Evolutionary conservation across 2,113 vertebrate species (phyloP).

Genomic region (Hymenochirus boettgeri): DNA sequence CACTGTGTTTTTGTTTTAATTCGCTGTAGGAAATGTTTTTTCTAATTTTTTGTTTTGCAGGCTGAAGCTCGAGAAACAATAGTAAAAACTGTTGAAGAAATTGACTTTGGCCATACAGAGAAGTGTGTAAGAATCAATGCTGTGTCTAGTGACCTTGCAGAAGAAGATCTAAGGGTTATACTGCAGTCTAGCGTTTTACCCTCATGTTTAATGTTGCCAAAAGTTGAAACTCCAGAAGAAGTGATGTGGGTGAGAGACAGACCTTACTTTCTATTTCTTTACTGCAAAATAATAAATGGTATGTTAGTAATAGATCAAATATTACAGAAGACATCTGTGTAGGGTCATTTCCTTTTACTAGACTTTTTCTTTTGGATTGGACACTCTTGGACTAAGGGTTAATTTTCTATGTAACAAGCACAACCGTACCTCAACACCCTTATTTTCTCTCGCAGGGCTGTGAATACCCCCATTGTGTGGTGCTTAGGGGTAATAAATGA

Average conservation of each 20-base stretch:
- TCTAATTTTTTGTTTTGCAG: conserved; percentile 57
- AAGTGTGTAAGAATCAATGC: conserved; percentile 93
- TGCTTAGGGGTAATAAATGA: too few relatives aligned
- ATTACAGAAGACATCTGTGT: too few relatives aligned
- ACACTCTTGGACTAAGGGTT: too few relatives aligned
- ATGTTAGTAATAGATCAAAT: not conserved
- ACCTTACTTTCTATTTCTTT: not conserved
- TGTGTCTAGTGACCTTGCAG: conserved; percentile 83
- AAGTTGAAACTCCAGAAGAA: conserved; percentile 82
- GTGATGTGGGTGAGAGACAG: conserved; percentile 82
- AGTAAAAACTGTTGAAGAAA: conserved; percentile 71
- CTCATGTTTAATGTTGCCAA: conserved; percentile 90
- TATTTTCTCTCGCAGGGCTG: too few relatives aligned
- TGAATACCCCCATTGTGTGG: too few relatives aligned
- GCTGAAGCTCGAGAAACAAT: conserved; percentile 79
- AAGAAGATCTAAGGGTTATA: conserved; percentile 78
- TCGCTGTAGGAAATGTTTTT: not conserved
- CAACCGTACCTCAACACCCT: too few relatives aligned
- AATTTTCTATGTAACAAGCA: too few relatives aligned
- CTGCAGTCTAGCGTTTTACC: conserved; percentile 76
- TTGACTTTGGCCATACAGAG: conserved; percentile 79
- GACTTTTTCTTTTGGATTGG: too few relatives aligned
- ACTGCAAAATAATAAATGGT: not conserved
- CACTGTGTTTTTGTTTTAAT: too few relatives aligned
- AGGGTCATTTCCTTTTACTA: too few relatives aligned